These are phyloP conservation scores for Oreohelix idahoensis DNA, from an alignment of 1,140 invertebrate genomes.

Conservation along the genomic window DNA sequence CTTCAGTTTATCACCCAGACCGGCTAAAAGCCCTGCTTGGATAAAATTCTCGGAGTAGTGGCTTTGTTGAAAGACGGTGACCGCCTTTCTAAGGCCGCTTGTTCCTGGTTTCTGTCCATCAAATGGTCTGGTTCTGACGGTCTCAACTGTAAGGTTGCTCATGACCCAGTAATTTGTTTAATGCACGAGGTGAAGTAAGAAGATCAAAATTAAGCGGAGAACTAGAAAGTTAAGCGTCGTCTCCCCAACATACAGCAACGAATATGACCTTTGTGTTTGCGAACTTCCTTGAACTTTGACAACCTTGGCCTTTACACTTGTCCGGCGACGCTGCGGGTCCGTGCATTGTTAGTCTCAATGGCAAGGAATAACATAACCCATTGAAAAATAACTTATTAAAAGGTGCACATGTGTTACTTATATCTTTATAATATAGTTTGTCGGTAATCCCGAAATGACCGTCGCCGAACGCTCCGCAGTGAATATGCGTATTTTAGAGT, in stretches of 20 bases:
- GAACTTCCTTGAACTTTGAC: background rate
- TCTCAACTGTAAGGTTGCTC: slow-evolving; percentile 18
- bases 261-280: background rate
- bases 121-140: slow-evolving; percentile 73
- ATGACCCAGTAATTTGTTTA: too few species aligned
- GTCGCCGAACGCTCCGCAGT: too few species aligned
- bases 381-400: too few species aligned
- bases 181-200: too few species aligned
- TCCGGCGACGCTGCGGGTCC: background rate
- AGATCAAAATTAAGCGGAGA: background rate
- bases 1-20: slow-evolving; percentile 78
- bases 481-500: too few species aligned
- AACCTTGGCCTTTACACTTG: background rate
- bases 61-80: slow-evolving; percentile 85
- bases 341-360: too few species aligned
- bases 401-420: too few species aligned
- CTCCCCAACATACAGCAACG: background rate
- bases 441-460: too few species aligned
- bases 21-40: slow-evolving; percentile 87
- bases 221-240: too few species aligned
- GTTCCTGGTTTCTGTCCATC: slow-evolving; percentile 98
- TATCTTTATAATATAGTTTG: too few species aligned
- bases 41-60: slow-evolving; percentile 99
- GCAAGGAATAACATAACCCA: too few species aligned
- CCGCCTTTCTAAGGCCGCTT: slow-evolving; percentile 93